phyloP scores from a whole-genome alignment of 2,113 vertebrate species.

The Syngnathoides biaculeatus region DNA sequence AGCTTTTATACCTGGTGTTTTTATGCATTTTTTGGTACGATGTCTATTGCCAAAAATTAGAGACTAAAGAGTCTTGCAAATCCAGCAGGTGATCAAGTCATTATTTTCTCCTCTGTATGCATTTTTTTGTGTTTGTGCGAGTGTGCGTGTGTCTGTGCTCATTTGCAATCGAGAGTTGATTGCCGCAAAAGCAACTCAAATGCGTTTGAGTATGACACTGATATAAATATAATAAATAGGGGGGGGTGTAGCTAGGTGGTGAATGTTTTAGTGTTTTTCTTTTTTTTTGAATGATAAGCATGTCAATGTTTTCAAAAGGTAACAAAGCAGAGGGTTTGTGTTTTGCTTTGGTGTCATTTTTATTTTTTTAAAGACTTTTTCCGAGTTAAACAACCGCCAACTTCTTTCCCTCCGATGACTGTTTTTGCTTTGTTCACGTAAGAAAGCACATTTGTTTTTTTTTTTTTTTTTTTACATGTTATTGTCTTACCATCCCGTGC shows the following conservation, averaged over 20 bases:
- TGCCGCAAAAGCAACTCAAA: slow-evolving; percentile 39
- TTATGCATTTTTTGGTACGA: no score
- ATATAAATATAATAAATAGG: slow-evolving; percentile 25
- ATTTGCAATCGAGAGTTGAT: slow-evolving; percentile 47
- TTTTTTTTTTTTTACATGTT: slow-evolving; percentile 14
- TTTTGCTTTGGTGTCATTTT: background rate
- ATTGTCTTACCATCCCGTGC: background rate
- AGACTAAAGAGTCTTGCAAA: background rate
- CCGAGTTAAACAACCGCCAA: background rate
- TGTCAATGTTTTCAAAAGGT: slow-evolving; percentile 33
- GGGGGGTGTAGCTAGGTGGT: slow-evolving; percentile 31
- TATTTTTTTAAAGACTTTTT: background rate
- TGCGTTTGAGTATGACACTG: slow-evolving; percentile 23
- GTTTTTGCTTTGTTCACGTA: background rate
- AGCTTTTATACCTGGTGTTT: no score
- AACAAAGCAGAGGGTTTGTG: background rate
- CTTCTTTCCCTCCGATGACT: background rate
- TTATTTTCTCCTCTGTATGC: background rate
- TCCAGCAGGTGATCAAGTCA: slow-evolving; percentile 23
- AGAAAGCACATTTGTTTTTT: background rate
- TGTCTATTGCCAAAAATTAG: background rate
- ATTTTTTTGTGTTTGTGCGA: background rate
- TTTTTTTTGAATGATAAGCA: slow-evolving; percentile 60
- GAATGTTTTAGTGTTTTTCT: slow-evolving; percentile 53
- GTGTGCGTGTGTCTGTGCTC: slow-evolving; percentile 47